These are phyloP conservation scores for Polyploca ridens DNA, from an alignment of 2,888 invertebrate genomes.

Conservation along the genomic window DNA sequence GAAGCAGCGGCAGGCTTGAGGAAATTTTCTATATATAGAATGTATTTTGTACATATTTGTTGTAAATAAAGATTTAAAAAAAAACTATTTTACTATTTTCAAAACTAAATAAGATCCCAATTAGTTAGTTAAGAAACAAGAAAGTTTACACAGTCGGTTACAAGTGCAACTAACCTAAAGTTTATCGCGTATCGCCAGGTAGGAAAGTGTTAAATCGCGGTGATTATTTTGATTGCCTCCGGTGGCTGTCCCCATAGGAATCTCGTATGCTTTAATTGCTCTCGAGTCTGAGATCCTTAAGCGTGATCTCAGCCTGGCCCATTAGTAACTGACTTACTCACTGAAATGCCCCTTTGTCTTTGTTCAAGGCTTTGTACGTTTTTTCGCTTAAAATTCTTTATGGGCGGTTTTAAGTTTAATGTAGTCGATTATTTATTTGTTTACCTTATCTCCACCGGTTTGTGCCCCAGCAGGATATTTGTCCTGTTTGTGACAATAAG, in stretches of 20 bases:
- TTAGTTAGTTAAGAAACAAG: too few relatives aligned
- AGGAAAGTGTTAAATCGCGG: slow-evolving; percentile 78
- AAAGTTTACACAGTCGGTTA: not conserved
- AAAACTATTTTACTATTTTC: not conserved
- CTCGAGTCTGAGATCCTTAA: slow-evolving; percentile 47
- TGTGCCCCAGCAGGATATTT: too few relatives aligned
- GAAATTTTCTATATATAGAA: too few relatives aligned
- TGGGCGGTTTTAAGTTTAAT: slow-evolving; percentile 4
- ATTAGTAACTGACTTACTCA: slow-evolving; percentile 64
- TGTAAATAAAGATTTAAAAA: too few relatives aligned
- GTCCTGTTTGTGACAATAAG: too few relatives aligned
- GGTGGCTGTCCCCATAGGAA: slow-evolving; percentile 64
- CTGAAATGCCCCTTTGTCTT: slow-evolving; percentile 66
- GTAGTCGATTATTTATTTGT: slow-evolving; percentile 30
- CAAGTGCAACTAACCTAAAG: slow-evolving; percentile 28
- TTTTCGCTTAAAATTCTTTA: slow-evolving; percentile 24
- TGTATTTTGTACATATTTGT: too few relatives aligned
- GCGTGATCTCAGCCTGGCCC: slow-evolving; percentile 40
- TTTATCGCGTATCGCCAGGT: slow-evolving; percentile 66
- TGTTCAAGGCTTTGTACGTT: slow-evolving; percentile 14
- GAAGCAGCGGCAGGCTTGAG: too few relatives aligned
- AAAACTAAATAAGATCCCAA: not conserved
- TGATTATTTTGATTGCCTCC: slow-evolving; percentile 72
- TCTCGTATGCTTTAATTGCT: slow-evolving; percentile 72
- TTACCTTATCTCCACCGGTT: slow-evolving; percentile 1